phyloP scores from a whole-genome alignment of 2,888 invertebrate species.

The Malacosoma neustria region DNA sequence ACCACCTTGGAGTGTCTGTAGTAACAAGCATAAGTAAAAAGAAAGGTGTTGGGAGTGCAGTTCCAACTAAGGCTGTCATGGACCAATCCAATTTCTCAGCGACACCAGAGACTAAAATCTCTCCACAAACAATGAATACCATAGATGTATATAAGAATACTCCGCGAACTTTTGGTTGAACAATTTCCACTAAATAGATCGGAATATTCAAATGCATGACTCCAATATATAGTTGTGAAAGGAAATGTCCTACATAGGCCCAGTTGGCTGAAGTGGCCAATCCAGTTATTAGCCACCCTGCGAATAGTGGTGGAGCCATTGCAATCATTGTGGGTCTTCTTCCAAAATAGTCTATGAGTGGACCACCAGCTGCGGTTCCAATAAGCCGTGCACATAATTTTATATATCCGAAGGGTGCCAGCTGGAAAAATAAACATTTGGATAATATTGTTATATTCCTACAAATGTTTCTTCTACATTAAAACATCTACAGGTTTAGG shows the following conservation, averaged over 20 bases:
- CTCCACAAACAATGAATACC: too few species aligned
- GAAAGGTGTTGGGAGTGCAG: conserved; percentile 84
- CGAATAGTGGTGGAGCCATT: conserved; percentile 85
- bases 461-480: too few species aligned
- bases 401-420: too few species aligned
- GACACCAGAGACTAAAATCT: conserved; percentile 84
- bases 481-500: too few species aligned
- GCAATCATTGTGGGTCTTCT: conserved; percentile 85
- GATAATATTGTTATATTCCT: too few species aligned
- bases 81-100: conserved; percentile 89
- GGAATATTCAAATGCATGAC: conserved; percentile 90
- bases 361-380: conserved; percentile 93
- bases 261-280: too few species aligned
- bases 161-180: conserved; percentile 94
- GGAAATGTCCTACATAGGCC: too few species aligned
- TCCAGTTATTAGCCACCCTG: conserved; percentile 90
- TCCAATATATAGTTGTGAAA: conserved; percentile 90
- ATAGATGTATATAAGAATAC: too few species aligned
- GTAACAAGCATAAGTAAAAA: conserved; percentile 85
- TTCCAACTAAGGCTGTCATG: conserved; percentile 85
- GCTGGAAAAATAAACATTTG: too few species aligned
- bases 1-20: conserved; percentile 96
- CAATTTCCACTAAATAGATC: conserved; percentile 94
- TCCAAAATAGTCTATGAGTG: conserved; percentile 87
- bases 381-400: too few species aligned